Base-by-base conservation (phyloP, 2,797 vertebrate species). In the Siniperca obscura region DNA sequence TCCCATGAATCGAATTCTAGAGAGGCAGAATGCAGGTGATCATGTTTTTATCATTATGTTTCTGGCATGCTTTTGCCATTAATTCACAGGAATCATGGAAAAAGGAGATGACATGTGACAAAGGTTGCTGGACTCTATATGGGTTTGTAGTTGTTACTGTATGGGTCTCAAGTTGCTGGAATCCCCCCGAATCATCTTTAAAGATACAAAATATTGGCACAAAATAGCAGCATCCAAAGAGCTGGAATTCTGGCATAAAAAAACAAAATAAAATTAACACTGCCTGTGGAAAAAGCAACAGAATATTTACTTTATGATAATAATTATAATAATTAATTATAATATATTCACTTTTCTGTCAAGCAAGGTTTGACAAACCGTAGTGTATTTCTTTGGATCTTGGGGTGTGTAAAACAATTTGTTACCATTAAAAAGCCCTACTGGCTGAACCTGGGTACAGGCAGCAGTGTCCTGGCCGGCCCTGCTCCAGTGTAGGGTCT, bases 401-500 rank as follows among this genome's bases (percentile, higher is more conserved):
- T 0, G 21, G 13, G 2, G 19, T 1, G 36, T 4, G 5, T 62
- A 19, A 78, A 74, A 57, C 19, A 3, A 19, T 74, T 53, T 1
- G 7, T 0, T 42, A 70, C 53, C 10, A 1, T 22, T 66, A 52
- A 36, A 27, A 40, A 68, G 59, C 55, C 66, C 4, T 17, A 36
- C 52, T 38, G 70, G 16, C 77, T 82, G 22, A 81, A 78, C 64
- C 60, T 25, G 62, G 27, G 38, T n/a, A 19, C 56, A 42, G 48
- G 48, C 70, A 70, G 59, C 70, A 52, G 78, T 14, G 60, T 74
- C 48, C 78, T 56, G 72, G 69, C 55, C 11, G 40, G 64, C 67
- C 38, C 55, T 55, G 60, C 74, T 86, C 42, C 76, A 75, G 83
- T 6, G 50, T 0, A 62, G 80, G 82, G 82, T 89, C 76, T 90